These are phyloP conservation scores for Drosophila peninsularis DNA, from an alignment of 2,888 invertebrate species.

Conservation along the genomic window DNA sequence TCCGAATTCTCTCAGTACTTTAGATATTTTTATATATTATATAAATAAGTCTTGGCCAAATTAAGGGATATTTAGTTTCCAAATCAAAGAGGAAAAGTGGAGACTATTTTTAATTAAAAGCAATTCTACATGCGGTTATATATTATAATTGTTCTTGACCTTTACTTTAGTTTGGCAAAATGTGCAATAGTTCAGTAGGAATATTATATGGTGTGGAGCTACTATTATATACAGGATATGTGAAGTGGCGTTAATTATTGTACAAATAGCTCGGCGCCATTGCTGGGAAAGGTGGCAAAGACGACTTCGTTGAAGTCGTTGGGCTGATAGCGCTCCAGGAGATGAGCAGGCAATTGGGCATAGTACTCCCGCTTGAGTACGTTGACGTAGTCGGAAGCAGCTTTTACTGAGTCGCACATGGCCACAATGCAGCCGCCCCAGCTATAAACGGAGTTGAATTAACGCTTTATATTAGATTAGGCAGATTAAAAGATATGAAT, in stretches of 20 bases:
- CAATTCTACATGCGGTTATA: neutral
- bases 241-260: conserved; percentile 31
- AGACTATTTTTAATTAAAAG: neutral
- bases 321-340: conserved; percentile 85
- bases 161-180: neutral
- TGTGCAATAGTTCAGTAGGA: neutral
- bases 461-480: neutral
- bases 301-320: conserved; percentile 86
- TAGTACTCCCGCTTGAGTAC: conserved; percentile 90
- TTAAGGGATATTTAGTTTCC: neutral
- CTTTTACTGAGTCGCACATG: conserved; percentile 85
- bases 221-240: conserved; percentile 40
- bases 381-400: conserved; percentile 89
- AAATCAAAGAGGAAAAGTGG: neutral
- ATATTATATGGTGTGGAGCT: conserved; percentile 18
- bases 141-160: conserved; percentile 1
- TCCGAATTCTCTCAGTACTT: neutral
- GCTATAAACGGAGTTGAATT: conserved; percentile 83
- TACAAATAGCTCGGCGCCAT: conserved; percentile 82
- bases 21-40: neutral
- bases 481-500: neutral
- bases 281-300: conserved; percentile 88
- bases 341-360: conserved; percentile 84
- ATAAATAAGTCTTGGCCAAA: neutral
- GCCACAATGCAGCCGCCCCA: conserved; percentile 99